Evolutionary conservation across 37 sponge, comb jelly and placozoan species (phyloP).

Genomic region (Spongilla lacustris): DNA sequence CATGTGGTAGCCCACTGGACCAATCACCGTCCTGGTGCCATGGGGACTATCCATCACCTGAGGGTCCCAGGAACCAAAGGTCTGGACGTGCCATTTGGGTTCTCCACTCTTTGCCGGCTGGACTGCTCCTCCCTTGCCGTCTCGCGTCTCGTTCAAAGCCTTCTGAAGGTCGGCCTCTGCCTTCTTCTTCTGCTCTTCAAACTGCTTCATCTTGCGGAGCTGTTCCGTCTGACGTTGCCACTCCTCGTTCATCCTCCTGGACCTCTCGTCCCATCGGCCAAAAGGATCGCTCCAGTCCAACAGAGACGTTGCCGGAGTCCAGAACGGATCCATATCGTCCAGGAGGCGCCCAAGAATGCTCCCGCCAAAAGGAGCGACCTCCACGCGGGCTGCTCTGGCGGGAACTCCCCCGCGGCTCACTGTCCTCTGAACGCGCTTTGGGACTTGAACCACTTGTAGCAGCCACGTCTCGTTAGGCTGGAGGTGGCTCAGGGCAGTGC

Average conservation of each 20-base stretch:
- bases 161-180: not conserved
- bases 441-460: not conserved
- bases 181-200: constrained; percentile 19
- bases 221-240: not conserved
- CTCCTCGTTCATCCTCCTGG: not conserved
- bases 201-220: constrained; percentile 5
- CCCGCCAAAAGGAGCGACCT: not conserved
- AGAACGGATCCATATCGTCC: constrained; percentile 19
- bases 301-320: constrained; percentile 2
- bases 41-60: not conserved
- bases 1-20: constrained; percentile 39
- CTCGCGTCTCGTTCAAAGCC: not conserved
- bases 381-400: not conserved
- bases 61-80: constrained; percentile 26
- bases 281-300: not conserved
- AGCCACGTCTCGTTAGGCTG: constrained; percentile 11
- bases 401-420: not conserved
- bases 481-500: constrained; percentile 19
- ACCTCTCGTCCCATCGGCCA: not conserved
- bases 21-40: constrained; percentile 25
- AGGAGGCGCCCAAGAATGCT: not conserved
- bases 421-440: not conserved
- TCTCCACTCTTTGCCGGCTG: not conserved
- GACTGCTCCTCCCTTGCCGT: not conserved
- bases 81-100: constrained; percentile 20